Conservation (phyloP, 1,140 invertebrate species). For the Panagrolaimus sp. region DNA sequence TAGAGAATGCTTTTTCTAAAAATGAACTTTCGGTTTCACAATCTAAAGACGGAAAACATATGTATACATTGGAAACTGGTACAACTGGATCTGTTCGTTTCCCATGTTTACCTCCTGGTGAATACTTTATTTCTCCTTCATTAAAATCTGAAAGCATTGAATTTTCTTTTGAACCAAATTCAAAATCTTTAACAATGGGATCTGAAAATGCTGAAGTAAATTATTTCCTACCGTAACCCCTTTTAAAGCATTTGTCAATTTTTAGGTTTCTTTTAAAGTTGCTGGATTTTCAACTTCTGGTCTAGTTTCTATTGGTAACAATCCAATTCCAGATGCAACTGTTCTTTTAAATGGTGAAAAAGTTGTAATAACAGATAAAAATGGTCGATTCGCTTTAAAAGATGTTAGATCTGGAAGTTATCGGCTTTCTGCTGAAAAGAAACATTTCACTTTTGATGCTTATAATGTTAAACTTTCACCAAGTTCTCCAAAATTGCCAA, state of each 20-base stretch:
- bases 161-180: conserved; percentile 6
- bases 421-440: not conserved
- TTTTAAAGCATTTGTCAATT: too few species aligned
- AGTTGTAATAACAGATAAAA: not conserved
- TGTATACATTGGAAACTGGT: not conserved
- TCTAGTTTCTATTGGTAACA: not conserved
- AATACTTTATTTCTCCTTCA: not conserved
- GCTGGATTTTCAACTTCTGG: not conserved
- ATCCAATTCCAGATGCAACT: not conserved
- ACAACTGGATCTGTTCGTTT: not conserved
- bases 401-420: not conserved
- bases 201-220: conserved; percentile 3
- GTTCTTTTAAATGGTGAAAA: conserved; percentile 1
- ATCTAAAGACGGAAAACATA: not conserved
- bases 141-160: not conserved
- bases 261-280: not conserved
- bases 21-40: not conserved
- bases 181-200: not conserved
- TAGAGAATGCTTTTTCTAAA: not conserved
- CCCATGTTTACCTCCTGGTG: conserved; percentile 2
- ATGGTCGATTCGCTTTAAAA: not conserved
- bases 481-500: not conserved
- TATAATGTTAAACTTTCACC: not conserved
- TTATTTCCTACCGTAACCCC: too few species aligned
- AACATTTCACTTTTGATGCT: not conserved